Evolutionary conservation across 2,888 invertebrate species (phyloP).

Genomic region (Hypomecis atomaria): DNA sequence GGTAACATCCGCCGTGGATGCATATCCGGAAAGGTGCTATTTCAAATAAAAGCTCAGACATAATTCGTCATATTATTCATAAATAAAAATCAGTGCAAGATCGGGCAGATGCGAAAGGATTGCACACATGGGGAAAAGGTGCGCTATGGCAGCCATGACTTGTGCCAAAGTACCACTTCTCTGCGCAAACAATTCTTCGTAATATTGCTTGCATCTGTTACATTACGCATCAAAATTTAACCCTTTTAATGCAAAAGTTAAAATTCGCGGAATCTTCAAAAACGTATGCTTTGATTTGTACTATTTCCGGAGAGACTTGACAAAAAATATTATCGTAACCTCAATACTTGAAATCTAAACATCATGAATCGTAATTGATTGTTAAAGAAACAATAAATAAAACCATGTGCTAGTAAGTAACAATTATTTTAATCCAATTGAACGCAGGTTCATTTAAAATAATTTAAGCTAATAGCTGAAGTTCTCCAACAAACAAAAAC

Average conservation of each 20-base stretch:
- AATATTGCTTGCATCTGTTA: conserved; percentile 64
- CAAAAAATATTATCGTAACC: no score
- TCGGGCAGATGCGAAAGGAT: conserved; percentile 80
- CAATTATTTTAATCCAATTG: no score
- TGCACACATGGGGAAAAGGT: conserved; percentile 82
- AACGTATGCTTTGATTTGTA: no score
- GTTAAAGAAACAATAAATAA: no score
- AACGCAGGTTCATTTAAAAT: conserved; percentile 10
- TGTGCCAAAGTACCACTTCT: conserved; percentile 73
- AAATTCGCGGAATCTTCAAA: conserved; percentile 1
- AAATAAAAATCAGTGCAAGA: conserved; percentile 78
- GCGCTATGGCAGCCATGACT: conserved; percentile 64
- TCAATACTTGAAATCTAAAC: no score
- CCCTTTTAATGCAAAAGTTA: conserved; percentile 31
- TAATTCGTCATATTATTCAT: conserved; percentile 84
- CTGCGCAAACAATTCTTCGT: conserved; percentile 61
- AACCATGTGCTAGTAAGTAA: no score
- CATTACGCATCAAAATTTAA: conserved; percentile 47
- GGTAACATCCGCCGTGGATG: conserved; percentile 72
- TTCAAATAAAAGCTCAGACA: conserved; percentile 73
- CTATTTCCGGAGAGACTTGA: no score
- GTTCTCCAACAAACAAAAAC: conserved; percentile 35
- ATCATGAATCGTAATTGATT: no score
- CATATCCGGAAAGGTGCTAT: conserved; percentile 82
- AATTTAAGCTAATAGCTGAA: conserved; percentile 23